A percentile compares a stretch with the other conserved stretches of the same genome.
These are phyloP conservation scores for Heterochromis multidens DNA, from an alignment of 2,113 vertebrate species.

Conservation along the genomic window DNA sequence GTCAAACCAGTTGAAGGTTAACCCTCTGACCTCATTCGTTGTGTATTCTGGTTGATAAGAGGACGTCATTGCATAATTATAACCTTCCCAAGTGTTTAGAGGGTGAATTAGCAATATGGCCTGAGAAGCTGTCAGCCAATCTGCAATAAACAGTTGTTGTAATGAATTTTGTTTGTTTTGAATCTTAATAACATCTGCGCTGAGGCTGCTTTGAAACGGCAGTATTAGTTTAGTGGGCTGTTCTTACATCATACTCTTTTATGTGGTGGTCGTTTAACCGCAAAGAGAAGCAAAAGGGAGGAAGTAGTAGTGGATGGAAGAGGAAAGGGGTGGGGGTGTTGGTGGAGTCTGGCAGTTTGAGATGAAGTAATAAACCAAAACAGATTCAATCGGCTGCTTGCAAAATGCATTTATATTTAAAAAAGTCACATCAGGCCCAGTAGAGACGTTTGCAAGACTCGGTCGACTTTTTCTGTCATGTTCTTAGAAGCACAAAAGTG, in stretches of 20 bases:
- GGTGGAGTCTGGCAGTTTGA: constrained; percentile 30
- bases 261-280: constrained; percentile 60
- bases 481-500: constrained; percentile 1
- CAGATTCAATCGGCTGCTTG: constrained; percentile 26
- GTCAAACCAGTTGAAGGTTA: constrained; percentile 22
- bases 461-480: background rate
- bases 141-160: constrained; percentile 41
- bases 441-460: background rate
- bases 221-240: constrained; percentile 54
- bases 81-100: constrained; percentile 54
- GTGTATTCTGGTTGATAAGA: constrained; percentile 43
- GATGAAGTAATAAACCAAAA: constrained; percentile 43
- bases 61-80: constrained; percentile 25
- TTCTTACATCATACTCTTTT: constrained; percentile 71
- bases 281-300: constrained; percentile 22
- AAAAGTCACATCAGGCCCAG: constrained; percentile 14
- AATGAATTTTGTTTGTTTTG: constrained; percentile 50
- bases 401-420: constrained; percentile 8
- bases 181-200: constrained; percentile 47
- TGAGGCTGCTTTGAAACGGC: constrained; percentile 47
- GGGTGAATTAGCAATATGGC: constrained; percentile 46
- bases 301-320: background rate
- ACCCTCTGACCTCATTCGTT: constrained; percentile 35
- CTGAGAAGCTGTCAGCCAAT: constrained; percentile 21
- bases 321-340: background rate